Percentiles rank a stretch among this genome's conserved stretches.
These are phyloP conservation scores for Fringilla coelebs DNA, from an alignment of 2,797 vertebrate genomes.

Conservation along the genomic window DNA sequence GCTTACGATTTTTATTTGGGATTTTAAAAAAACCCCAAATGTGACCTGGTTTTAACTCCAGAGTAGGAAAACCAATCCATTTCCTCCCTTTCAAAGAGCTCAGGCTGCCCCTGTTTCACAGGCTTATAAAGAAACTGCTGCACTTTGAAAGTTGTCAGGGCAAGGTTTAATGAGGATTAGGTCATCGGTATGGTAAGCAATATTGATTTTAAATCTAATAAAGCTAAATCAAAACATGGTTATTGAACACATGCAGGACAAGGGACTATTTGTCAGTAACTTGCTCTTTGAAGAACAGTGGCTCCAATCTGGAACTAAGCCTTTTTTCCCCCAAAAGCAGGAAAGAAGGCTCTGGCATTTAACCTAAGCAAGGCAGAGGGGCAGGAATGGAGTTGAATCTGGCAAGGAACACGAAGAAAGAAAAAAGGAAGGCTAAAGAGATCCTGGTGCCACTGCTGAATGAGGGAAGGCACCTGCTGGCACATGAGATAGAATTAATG, in stretches of 20 bases:
- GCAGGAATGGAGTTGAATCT: neutral
- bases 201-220: slow-evolving; percentile 51
- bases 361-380: neutral
- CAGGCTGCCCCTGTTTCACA: neutral
- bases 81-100: neutral
- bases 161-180: slow-evolving; percentile 29
- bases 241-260: neutral
- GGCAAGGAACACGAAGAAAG: neutral
- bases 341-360: neutral
- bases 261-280: neutral
- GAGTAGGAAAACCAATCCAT: neutral
- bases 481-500: neutral
- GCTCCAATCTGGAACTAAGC: neutral
- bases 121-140: slow-evolving; percentile 11
- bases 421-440: neutral
- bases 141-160: slow-evolving; percentile 16
- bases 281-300: neutral
- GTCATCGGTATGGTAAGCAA: slow-evolving; percentile 25
- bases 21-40: neutral
- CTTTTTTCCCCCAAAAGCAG: neutral
- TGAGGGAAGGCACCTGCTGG: neutral
- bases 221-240: slow-evolving; percentile 4
- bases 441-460: neutral
- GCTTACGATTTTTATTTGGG: neutral
- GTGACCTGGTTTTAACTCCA: neutral